Base-by-base conservation (phyloP, 2,113 vertebrate species). In the Alectura lathami region DNA sequence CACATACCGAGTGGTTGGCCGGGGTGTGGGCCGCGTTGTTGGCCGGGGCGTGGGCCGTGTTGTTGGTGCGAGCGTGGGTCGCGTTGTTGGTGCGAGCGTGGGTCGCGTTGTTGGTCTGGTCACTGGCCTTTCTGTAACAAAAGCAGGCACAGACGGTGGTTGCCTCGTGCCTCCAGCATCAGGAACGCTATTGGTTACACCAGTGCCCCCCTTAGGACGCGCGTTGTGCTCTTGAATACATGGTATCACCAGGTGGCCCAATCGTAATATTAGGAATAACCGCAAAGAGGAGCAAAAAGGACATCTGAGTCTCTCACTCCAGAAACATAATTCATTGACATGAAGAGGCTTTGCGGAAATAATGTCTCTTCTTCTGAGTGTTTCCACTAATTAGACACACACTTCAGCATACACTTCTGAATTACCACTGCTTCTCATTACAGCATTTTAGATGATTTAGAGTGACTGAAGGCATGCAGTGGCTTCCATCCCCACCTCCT, bases 221-320 rank as follows among this genome's bases (percentile, higher is more conserved):
- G 48, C 91, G 42, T 57, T 88, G 47, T 98, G 66, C 83, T 96
- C 62, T 78, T 91, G 45, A 97, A 94, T 60, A 48, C 26, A 26
- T 76, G 82, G 75, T 94, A 86, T 13, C 97, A 86, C 91, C 96
- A 72, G 97, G 97, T 57, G 98, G 98, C 54, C 99, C 98, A 92
- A 98, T 98, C 91, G 94, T 96, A 91, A 98, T 98, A 95, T 97
- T 98, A 60, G 98, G 98, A 96, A 98, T 98, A 94, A 98, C 98
- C 98, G 94, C 67, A 64, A 51, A 96, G 43, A 96, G 17, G 84
- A 88, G 66, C 74, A 73, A 85, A 95, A 83, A 47, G 40, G 92
- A 57, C 18, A 26, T 43, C 42, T 13, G 32, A 94, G 21, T 27
- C 32, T 86, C 69, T 74, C 7, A 20, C 42, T 74, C 29, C 42